A percentile compares a stretch with the other conserved stretches of the same genome.
These are phyloP conservation scores for Musca vetustissima DNA, from an alignment of 1,140 invertebrate genomes.

Conservation along the genomic window DNA sequence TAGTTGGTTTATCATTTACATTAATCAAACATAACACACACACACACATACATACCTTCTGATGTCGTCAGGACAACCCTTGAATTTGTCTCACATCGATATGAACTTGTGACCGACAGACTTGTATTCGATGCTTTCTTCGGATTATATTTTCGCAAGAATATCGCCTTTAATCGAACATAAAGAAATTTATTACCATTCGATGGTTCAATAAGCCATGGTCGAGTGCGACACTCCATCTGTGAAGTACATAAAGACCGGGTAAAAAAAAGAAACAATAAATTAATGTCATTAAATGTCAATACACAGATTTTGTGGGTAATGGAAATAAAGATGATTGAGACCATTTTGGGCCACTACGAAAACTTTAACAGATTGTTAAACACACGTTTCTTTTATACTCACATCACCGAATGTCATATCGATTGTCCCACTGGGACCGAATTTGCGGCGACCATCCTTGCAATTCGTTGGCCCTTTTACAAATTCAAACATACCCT, in stretches of 20 bases:
- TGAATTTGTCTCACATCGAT: constrained; percentile 51
- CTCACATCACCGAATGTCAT: constrained; percentile 71
- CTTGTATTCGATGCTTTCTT: constrained; percentile 44
- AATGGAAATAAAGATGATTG: background rate
- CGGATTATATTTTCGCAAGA: constrained; percentile 52
- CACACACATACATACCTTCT: constrained; percentile 40
- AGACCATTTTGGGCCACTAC: background rate
- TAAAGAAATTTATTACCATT: constrained; percentile 58
- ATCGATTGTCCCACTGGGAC: constrained; percentile 75
- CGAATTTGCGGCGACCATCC: constrained; percentile 66
- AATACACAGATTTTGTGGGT: background rate
- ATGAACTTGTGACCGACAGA: constrained; percentile 34
- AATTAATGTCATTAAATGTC: background rate
- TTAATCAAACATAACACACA: too few relatives aligned
- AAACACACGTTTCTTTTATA: constrained; percentile 16
- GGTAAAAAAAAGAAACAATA: background rate
- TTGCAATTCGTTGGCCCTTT: constrained; percentile 66
- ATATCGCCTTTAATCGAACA: constrained; percentile 51
- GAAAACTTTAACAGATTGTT: background rate
- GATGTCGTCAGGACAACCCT: constrained; percentile 51
- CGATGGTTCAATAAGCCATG: constrained; percentile 78
- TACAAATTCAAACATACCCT: constrained; percentile 80
- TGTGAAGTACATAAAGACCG: constrained; percentile 41
- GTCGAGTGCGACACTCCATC: constrained; percentile 74
- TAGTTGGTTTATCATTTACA: too few relatives aligned